Percentiles rank a stretch among this genome's conserved stretches.
Conservation (phyloP, 2,113 vertebrate genomes). For the Octodon degus region DNA sequence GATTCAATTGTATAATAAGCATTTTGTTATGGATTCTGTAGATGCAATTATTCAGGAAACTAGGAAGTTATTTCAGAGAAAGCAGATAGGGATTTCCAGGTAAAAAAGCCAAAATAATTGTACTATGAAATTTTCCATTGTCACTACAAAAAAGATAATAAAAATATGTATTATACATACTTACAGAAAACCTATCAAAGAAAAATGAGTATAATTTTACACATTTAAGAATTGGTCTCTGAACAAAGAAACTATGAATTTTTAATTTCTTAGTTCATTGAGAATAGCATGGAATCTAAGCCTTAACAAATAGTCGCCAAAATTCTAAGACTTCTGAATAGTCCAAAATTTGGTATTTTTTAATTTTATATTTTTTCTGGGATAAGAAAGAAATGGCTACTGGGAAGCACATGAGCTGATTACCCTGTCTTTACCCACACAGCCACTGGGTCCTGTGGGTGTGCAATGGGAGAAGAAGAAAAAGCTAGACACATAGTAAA, state of each 20-base stretch:
- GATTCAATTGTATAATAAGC: background rate
- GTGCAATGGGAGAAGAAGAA: no score
- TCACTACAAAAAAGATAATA: background rate
- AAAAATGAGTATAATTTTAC: background rate
- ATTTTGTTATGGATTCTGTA: conserved; percentile 35
- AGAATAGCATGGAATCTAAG: background rate
- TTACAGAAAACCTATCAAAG: background rate
- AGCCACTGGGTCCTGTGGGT: no score
- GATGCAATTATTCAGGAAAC: background rate
- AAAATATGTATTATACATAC: background rate
- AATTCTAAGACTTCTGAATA: background rate
- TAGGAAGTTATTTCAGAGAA: conserved; percentile 11
- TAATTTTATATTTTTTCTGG: background rate
- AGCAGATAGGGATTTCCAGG: background rate
- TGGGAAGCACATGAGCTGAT: background rate
- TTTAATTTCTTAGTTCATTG: background rate
- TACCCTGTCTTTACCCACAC: no score
- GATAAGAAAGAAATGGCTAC: background rate
- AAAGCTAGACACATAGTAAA: no score
- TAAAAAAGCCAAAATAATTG: background rate
- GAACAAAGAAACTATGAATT: background rate
- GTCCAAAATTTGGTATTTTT: background rate
- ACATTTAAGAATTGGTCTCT: background rate
- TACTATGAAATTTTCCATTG: background rate
- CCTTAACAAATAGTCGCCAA: background rate